Evolutionary conservation across 1,140 invertebrate species (phyloP).

Genomic region (Drosophila mauritiana): DNA sequence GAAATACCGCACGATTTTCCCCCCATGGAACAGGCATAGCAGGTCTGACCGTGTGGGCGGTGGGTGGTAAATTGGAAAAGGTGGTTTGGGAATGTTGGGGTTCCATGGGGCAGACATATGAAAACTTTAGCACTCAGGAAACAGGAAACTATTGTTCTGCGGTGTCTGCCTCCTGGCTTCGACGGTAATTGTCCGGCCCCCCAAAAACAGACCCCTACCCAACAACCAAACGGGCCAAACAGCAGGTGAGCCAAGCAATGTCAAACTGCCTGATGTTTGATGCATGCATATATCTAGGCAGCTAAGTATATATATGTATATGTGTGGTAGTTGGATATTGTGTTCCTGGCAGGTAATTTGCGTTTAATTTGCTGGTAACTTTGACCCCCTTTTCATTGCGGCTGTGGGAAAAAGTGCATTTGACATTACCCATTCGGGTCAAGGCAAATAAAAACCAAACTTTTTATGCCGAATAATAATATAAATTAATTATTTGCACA

Average conservation of each 20-base stretch:
- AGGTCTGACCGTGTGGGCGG: slow-evolving; percentile 3
- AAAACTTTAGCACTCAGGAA: slow-evolving; percentile 67
- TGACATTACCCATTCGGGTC: slow-evolving; percentile 26
- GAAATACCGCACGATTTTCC: slow-evolving; percentile 24
- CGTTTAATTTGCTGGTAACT: slow-evolving; percentile 45
- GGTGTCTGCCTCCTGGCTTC: slow-evolving; percentile 44
- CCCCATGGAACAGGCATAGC: background rate
- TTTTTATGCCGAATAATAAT: background rate
- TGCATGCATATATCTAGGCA: slow-evolving; percentile 39
- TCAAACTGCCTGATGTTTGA: slow-evolving; percentile 55
- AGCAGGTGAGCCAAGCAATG: slow-evolving; percentile 22
- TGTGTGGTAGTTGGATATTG: slow-evolving; percentile 6
- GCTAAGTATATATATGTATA: background rate
- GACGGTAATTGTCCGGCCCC: slow-evolving; percentile 54
- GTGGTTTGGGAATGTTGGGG: background rate
- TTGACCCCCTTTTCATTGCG: slow-evolving; percentile 32
- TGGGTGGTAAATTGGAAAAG: slow-evolving; percentile 5
- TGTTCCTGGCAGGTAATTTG: slow-evolving; percentile 49
- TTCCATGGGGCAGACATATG: slow-evolving; percentile 44
- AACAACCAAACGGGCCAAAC: slow-evolving; percentile 1
- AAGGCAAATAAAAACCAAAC: background rate
- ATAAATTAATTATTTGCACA: background rate
- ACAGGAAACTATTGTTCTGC: slow-evolving; percentile 67
- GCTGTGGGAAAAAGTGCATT: slow-evolving; percentile 14
- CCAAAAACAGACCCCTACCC: background rate